Conservation (phyloP, 2,797 vertebrate species). For the Enteromius mattozi region DNA sequence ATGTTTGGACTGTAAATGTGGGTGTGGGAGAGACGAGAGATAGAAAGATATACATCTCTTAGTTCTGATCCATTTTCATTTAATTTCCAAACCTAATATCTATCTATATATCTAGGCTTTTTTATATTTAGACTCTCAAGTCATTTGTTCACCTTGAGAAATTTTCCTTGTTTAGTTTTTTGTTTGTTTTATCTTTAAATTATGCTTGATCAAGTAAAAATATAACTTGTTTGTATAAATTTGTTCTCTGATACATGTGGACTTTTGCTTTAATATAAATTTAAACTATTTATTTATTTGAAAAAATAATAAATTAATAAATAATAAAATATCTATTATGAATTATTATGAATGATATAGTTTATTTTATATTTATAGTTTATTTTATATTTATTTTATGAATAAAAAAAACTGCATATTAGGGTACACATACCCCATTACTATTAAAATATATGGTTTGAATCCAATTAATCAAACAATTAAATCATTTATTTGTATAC, state of each 20-base stretch:
- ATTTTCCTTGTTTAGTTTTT: not conserved
- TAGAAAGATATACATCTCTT: not conserved
- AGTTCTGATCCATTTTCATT: not conserved
- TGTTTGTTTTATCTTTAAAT: not conserved
- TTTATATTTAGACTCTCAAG: not conserved
- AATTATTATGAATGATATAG: not conserved
- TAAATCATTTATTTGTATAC: not conserved
- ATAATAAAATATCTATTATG: not conserved
- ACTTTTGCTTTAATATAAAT: not conserved
- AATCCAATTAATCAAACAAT: not conserved
- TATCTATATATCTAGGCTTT: not conserved
- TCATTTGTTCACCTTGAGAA: not conserved
- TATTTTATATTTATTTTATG: not conserved
- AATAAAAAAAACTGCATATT: not conserved
- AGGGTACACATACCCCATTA: not conserved
- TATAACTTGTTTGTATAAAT: not conserved
- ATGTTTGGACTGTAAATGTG: slow-evolving; percentile 62
- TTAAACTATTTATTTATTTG: not conserved
- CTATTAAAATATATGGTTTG: not conserved
- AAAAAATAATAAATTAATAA: not conserved
- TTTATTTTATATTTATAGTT: not conserved
- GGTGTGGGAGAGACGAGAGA: slow-evolving; percentile 16
- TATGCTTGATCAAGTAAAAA: not conserved
- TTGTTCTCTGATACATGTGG: no score
- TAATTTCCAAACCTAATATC: not conserved